A percentile compares a stretch with the other conserved stretches of the same genome.
phyloP scores from a whole-genome alignment of 2,888 invertebrate species.

The Escarpia spicata region DNA sequence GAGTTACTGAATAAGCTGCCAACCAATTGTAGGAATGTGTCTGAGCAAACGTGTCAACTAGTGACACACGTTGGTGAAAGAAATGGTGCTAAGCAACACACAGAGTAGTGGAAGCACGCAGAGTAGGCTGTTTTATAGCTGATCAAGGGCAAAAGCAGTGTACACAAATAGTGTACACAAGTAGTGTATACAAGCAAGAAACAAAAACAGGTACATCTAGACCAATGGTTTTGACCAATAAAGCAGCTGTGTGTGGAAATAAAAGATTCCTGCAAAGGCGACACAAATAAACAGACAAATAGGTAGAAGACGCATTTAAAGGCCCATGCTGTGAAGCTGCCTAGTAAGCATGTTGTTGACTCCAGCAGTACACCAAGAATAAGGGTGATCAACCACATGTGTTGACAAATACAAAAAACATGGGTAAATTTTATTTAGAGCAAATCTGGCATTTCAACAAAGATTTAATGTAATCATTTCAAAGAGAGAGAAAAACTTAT shows the following conservation, averaged over 20 bases:
- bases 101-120: not conserved
- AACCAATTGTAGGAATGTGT: not conserved
- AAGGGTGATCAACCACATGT: not conserved
- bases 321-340: not conserved
- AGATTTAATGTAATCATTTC: not conserved
- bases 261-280: not conserved
- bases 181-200: no score
- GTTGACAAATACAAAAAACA: not conserved
- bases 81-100: not conserved
- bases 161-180: not conserved
- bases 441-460: not conserved
- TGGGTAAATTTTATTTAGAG: not conserved
- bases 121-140: not conserved
- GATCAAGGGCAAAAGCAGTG: not conserved
- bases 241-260: not conserved
- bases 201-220: no score
- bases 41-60: not conserved
- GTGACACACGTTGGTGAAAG: not conserved
- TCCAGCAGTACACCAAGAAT: not conserved
- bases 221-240: no score
- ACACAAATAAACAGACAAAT: not conserved
- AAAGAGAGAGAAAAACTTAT: not conserved
- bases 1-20: not conserved
- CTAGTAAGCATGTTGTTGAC: not conserved
- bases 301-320: not conserved